These are phyloP conservation scores for Ardeotis arabs DNA, from an alignment of 2,113 vertebrate genomes.

Conservation along the genomic window DNA sequence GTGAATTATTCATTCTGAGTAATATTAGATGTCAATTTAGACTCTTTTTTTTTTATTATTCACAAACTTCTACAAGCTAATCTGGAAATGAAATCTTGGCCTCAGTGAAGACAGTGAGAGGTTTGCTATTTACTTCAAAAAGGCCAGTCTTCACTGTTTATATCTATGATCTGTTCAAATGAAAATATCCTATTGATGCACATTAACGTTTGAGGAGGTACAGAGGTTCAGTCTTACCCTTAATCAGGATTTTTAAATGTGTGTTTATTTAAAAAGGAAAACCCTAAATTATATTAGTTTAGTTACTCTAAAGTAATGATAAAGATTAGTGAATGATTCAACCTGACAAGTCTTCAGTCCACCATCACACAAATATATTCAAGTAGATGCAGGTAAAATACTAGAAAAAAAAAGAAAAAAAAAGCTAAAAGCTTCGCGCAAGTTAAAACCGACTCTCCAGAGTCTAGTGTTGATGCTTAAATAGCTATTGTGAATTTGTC, in stretches of 20 bases:
- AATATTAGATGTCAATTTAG: constrained; percentile 15
- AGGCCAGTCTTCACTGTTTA: background rate
- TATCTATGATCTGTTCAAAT: background rate
- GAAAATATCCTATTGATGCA: background rate
- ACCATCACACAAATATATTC: background rate
- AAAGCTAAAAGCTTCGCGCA: background rate
- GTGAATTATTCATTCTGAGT: constrained; percentile 48
- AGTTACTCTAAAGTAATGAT: background rate
- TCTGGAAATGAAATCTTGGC: background rate
- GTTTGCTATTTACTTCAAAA: background rate
- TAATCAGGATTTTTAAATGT: background rate
- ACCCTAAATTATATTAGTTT: background rate
- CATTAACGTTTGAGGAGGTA: background rate
- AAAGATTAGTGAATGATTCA: background rate
- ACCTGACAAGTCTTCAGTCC: background rate
- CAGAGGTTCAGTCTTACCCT: background rate
- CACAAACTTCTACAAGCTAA: background rate
- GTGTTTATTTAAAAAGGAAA: background rate
- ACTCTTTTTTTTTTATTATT: background rate
- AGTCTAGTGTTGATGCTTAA: background rate
- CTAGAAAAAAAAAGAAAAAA: too few species aligned
- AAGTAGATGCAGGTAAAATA: background rate
- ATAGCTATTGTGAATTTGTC: background rate
- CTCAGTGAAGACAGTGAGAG: background rate
- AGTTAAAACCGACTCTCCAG: background rate